Conservation (phyloP, 2,888 invertebrate species). For the Rhorus exstirpatorius region DNA sequence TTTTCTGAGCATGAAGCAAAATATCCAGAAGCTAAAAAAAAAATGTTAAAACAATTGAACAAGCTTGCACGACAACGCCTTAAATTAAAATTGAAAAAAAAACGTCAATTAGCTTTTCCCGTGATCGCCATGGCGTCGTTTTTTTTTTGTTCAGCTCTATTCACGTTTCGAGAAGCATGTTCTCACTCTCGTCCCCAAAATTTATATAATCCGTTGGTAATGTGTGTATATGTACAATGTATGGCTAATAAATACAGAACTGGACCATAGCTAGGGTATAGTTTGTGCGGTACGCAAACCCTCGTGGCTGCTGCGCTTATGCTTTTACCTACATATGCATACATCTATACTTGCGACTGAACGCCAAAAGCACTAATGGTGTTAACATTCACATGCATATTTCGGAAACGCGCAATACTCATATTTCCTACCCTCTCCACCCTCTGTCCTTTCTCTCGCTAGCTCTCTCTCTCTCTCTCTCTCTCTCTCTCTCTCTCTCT, state of each 20-base stretch:
- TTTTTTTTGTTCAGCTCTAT: background rate
- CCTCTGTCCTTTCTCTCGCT: background rate
- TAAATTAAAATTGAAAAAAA: too few species aligned
- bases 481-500: background rate
- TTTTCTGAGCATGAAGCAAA: too few species aligned
- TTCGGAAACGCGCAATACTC: slow-evolving; percentile 63
- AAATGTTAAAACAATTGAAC: too few species aligned
- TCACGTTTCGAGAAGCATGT: slow-evolving; percentile 32
- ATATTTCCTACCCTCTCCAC: slow-evolving; percentile 23
- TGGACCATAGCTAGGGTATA: slow-evolving; percentile 10
- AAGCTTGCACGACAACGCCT: too few species aligned
- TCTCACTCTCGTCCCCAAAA: slow-evolving; percentile 24
- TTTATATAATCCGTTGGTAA: slow-evolving; percentile 11
- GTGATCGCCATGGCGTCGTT: too few species aligned
- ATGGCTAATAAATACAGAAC: background rate
- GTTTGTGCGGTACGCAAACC: slow-evolving; percentile 53
- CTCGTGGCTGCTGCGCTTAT: slow-evolving; percentile 37
- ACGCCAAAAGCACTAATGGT: slow-evolving; percentile 65
- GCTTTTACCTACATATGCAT: slow-evolving; percentile 14
- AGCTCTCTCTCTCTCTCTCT: background rate
- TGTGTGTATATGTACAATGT: slow-evolving; percentile 17
- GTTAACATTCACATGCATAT: slow-evolving; percentile 69
- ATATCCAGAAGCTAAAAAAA: too few species aligned
- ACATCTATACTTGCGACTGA: slow-evolving; percentile 17
- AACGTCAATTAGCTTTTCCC: too few species aligned